phyloP scores from a whole-genome alignment of 2,888 invertebrate species.

The Clivina fossor region DNA sequence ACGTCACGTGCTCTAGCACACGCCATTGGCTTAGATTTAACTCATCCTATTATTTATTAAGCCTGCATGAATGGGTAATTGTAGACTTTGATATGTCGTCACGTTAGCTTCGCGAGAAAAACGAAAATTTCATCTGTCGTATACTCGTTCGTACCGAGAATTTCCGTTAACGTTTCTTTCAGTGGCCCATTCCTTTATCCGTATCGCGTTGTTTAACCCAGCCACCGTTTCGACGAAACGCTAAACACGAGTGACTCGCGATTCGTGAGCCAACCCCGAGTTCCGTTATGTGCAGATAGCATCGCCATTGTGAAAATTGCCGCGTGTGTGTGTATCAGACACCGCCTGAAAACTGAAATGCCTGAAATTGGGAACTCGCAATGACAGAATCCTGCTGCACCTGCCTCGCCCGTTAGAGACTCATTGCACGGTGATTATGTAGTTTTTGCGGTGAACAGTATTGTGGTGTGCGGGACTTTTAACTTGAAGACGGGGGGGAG shows the following conservation, averaged over 20 bases:
- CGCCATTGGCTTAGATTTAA: conserved; percentile 57
- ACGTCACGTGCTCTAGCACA: conserved; percentile 55
- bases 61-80: conserved; percentile 56
- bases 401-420: background rate
- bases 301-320: conserved; percentile 35
- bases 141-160: no score
- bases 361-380: background rate
- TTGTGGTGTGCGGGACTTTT: background rate
- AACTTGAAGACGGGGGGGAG: background rate
- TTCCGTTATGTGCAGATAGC: conserved; percentile 26
- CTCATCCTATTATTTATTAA: conserved; percentile 62
- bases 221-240: no score
- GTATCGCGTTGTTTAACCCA: conserved; percentile 20
- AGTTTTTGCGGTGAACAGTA: background rate
- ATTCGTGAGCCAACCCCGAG: conserved; percentile 34
- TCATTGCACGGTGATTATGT: background rate
- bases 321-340: conserved; percentile 21
- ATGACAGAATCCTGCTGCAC: background rate
- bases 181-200: conserved; percentile 4
- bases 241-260: conserved; percentile 24
- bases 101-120: conserved; percentile 40
- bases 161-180: no score
- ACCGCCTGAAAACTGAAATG: conserved; percentile 14
- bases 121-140: conserved; percentile 34
- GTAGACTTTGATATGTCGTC: conserved; percentile 52